phyloP scores from a whole-genome alignment of 2,113 vertebrate genomes.

The human (Homo sapiens) region GRCh38 chr14:90813501-90814000 shows the following conservation, averaged over 20 bases:
- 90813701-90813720: not conserved
- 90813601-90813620: not conserved
- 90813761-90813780: not conserved
- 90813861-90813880: not conserved
- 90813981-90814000: not conserved
- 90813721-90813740: fast-evolving
- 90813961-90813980: not conserved
- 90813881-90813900: not conserved
- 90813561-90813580: not conserved
- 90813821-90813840: not conserved
- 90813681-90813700: not conserved
- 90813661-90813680: not conserved
- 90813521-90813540: not conserved
- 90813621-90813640: not conserved
- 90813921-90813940: not conserved
- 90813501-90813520: not conserved
- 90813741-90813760: not conserved
- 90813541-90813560: not conserved
- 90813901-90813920: not conserved
- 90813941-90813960: not conserved
- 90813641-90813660: not conserved
- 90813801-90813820: not conserved
- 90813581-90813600: not conserved
- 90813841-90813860: not conserved
- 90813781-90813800: not conserved